Percentiles rank a stretch among this genome's conserved stretches.
phyloP scores from a whole-genome alignment of 2,797 vertebrate species.

The Melanotaenia nigrans region DNA sequence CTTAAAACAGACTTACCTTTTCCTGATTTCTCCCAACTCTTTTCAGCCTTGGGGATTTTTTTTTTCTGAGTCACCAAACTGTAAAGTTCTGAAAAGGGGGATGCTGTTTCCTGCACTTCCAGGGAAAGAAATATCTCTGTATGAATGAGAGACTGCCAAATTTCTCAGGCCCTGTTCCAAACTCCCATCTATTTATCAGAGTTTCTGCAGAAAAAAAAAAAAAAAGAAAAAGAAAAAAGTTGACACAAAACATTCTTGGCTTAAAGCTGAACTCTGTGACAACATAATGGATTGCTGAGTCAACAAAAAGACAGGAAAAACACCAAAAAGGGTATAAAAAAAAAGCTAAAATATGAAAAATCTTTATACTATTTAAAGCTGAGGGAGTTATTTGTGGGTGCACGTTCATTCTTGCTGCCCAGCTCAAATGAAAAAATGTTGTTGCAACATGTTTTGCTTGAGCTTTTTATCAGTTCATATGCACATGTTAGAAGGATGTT shows the following conservation, averaged over 20 bases:
- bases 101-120: conserved; percentile 11
- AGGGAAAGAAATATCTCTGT: conserved; percentile 25
- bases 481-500: conserved; percentile 34
- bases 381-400: conserved; percentile 22
- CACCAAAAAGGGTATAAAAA: not conserved
- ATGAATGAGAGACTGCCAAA: conserved; percentile 30
- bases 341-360: conserved; percentile 27
- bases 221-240: not conserved
- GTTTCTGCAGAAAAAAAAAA: conserved; percentile 2
- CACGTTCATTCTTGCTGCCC: conserved; percentile 7
- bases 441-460: conserved; percentile 23
- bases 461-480: conserved; percentile 27
- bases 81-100: conserved; percentile 13
- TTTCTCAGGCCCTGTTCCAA: conserved; percentile 34
- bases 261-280: conserved; percentile 19
- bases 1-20: conserved; percentile 26
- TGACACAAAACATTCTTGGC: conserved; percentile 31
- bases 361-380: conserved; percentile 18
- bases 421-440: conserved; percentile 20
- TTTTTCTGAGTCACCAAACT: conserved; percentile 19
- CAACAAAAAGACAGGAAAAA: conserved; percentile 28
- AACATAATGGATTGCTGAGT: conserved; percentile 41
- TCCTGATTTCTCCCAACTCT: conserved; percentile 18
- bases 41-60: conserved; percentile 18
- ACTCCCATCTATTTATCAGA: conserved; percentile 40